Conservation (phyloP, 2,797 vertebrate species). For the Neoniphon sammara region DNA sequence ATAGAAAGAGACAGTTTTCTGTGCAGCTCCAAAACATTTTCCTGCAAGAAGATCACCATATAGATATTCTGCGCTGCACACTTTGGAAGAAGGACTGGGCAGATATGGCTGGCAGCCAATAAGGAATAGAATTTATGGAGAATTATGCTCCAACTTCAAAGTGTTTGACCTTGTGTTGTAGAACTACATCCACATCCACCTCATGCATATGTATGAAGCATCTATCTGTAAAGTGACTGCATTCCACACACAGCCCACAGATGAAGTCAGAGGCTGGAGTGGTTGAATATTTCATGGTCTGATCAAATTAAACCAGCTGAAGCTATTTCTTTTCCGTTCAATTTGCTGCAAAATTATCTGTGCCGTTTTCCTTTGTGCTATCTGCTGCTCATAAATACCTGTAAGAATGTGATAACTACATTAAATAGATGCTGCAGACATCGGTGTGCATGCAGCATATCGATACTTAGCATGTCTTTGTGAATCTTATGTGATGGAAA, state of each 20-base stretch:
- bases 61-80: constrained; percentile 43
- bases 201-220: constrained; percentile 49
- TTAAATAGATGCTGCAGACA: constrained; percentile 7
- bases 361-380: background rate
- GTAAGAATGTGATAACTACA: background rate
- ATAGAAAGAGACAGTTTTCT: constrained; percentile 59
- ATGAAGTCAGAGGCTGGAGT: background rate
- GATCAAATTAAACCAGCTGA: constrained; percentile 15
- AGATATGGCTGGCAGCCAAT: constrained; percentile 55
- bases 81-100: constrained; percentile 6
- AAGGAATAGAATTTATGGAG: constrained; percentile 59
- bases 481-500: constrained; percentile 16
- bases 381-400: constrained; percentile 1
- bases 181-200: constrained; percentile 33
- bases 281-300: constrained; percentile 27
- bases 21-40: constrained; percentile 34
- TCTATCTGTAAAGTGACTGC: constrained; percentile 33
- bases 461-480: constrained; percentile 1
- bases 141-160: constrained; percentile 51
- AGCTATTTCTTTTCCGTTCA: constrained; percentile 2
- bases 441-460: background rate
- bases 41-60: constrained; percentile 43
- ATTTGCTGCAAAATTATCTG: constrained; percentile 26
- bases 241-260: constrained; percentile 25
- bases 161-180: constrained; percentile 68